phyloP scores from a whole-genome alignment of 2,888 invertebrate genomes.

The Ceraclea dissimilis region DNA sequence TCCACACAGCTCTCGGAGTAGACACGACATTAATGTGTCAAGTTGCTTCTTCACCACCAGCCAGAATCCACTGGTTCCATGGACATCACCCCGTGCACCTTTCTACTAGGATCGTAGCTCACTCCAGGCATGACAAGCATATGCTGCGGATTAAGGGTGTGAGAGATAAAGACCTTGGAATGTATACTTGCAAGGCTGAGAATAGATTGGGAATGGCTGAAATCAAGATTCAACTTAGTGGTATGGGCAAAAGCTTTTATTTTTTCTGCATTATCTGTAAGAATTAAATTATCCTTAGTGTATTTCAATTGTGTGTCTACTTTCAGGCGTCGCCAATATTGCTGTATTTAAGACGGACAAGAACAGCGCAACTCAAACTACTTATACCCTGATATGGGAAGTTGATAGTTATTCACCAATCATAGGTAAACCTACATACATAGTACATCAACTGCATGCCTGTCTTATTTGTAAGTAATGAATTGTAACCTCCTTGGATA shows the following conservation, averaged over 20 bases:
- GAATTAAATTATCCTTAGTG: too few species aligned
- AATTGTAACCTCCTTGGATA: too few species aligned
- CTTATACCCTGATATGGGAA: slow-evolving; percentile 74
- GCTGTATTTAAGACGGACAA: slow-evolving; percentile 59
- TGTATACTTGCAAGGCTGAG: slow-evolving; percentile 70
- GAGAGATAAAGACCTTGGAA: slow-evolving; percentile 62
- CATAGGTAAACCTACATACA: slow-evolving; percentile 49
- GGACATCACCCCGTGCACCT: slow-evolving; percentile 51
- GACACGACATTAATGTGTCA: slow-evolving; percentile 62
- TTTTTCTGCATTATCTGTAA: background rate
- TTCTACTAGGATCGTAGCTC: slow-evolving; percentile 43
- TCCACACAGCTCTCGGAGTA: slow-evolving; percentile 67
- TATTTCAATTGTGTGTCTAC: too few species aligned
- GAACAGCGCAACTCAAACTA: slow-evolving; percentile 43
- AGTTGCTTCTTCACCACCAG: slow-evolving; percentile 61
- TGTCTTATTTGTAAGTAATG: too few species aligned
- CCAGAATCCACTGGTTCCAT: slow-evolving; percentile 61
- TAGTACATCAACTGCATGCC: too few species aligned
- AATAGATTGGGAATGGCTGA: slow-evolving; percentile 68
- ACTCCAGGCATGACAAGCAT: slow-evolving; percentile 50
- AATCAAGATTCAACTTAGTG: slow-evolving; percentile 65
- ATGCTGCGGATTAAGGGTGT: slow-evolving; percentile 63
- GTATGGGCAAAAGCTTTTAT: slow-evolving; percentile 32
- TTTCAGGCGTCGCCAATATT: slow-evolving; percentile 57
- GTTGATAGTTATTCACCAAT: slow-evolving; percentile 76